Percentiles rank a stretch among this genome's conserved stretches.
Evolutionary conservation across 2,888 invertebrate genomes (phyloP).

Genomic region (Eumacrocentrus americanus): DNA sequence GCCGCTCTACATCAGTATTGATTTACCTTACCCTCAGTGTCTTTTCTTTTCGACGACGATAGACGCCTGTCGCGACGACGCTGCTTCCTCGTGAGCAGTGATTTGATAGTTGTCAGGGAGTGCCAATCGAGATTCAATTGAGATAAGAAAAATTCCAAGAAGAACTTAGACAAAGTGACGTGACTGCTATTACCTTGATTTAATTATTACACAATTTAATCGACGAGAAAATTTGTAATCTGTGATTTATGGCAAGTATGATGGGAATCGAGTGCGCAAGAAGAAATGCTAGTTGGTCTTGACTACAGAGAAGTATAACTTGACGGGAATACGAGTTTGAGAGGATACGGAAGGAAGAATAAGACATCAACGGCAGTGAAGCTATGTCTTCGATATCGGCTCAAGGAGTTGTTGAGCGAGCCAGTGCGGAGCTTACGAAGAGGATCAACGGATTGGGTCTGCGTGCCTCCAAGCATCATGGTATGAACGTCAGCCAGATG

Average conservation of each 20-base stretch:
- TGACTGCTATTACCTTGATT: no score
- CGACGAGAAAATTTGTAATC: no score
- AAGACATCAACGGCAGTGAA: background rate
- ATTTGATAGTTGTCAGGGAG: background rate
- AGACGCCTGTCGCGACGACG: background rate
- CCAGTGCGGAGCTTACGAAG: conserved; percentile 87
- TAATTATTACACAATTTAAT: no score
- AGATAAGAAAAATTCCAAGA: no score
- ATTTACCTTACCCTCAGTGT: conserved; percentile 31
- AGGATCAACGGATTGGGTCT: conserved; percentile 84
- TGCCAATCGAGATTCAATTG: no score
- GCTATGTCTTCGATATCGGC: conserved; percentile 83
- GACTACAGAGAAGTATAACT: conserved; percentile 17
- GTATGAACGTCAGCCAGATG: conserved; percentile 35
- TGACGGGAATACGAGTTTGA: conserved; percentile 6
- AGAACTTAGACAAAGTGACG: no score
- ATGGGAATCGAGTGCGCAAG: conserved; percentile 29
- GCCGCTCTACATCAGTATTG: conserved; percentile 34
- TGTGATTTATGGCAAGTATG: conserved; percentile 39
- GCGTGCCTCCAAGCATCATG: conserved; percentile 67
- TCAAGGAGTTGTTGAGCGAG: conserved; percentile 90
- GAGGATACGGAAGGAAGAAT: background rate
- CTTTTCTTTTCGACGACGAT: conserved; percentile 9
- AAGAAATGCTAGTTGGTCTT: conserved; percentile 26
- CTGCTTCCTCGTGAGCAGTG: background rate